Percentiles rank a stretch among this genome's conserved stretches.
Conservation (phyloP, 2,888 invertebrate species). For the Hylaea fasciaria region DNA sequence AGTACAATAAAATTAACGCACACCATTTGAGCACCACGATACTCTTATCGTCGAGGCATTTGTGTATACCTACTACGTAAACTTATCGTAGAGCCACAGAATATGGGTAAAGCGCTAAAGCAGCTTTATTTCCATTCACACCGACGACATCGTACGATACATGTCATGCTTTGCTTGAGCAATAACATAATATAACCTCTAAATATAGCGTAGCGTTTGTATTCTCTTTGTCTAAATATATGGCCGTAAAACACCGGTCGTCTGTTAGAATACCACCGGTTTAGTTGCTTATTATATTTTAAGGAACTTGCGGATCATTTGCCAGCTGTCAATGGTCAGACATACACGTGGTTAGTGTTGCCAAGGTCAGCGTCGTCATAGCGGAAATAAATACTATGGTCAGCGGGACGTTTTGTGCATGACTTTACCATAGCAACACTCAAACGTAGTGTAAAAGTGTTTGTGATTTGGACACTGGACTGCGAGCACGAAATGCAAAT, state of each 20-base stretch:
- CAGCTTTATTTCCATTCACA: conserved; percentile 42
- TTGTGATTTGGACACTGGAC: conserved; percentile 19
- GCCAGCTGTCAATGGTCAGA: conserved; percentile 6
- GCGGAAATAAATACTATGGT: no score
- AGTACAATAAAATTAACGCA: no score
- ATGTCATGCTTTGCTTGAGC: conserved; percentile 1
- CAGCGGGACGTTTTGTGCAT: neutral
- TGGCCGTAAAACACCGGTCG: conserved; percentile 37
- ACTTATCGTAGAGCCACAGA: no score
- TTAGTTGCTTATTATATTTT: neutral
- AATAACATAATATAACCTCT: conserved; percentile 49
- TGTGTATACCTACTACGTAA: no score
- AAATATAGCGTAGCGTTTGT: conserved; percentile 34
- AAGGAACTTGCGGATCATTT: conserved; percentile 7
- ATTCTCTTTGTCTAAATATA: no score
- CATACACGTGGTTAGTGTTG: conserved; percentile 23
- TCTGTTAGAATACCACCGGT: neutral
- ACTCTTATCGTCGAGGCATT: no score
- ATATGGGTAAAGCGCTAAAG: conserved; percentile 49
- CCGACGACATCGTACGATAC: conserved; percentile 48
- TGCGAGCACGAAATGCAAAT: conserved; percentile 11
- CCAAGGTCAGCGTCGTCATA: conserved; percentile 32
- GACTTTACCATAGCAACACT: conserved; percentile 26
- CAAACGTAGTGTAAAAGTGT: conserved; percentile 8
- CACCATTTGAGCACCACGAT: no score